phyloP scores from a whole-genome alignment of 1,140 invertebrate species.

The Sipha flava region DNA sequence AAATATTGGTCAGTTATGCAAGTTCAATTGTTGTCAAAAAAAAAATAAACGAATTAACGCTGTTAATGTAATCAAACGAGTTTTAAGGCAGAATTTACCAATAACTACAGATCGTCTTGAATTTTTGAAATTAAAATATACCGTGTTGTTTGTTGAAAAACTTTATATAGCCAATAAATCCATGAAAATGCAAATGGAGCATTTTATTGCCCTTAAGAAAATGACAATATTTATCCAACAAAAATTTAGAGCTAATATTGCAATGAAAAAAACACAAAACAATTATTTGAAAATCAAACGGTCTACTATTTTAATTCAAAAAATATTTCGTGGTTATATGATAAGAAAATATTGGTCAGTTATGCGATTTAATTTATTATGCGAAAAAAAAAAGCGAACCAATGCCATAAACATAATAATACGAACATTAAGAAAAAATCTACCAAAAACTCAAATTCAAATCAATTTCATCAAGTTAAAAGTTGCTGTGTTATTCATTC shows the following conservation, averaged over 20 bases:
- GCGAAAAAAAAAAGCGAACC: background rate
- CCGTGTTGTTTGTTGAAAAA: slow-evolving; percentile 42
- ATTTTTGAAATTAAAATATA: slow-evolving; percentile 42
- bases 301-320: slow-evolving; percentile 39
- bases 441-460: slow-evolving; percentile 41
- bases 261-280: slow-evolving; percentile 41
- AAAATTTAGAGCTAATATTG: slow-evolving; percentile 48
- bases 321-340: slow-evolving; percentile 5
- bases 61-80: slow-evolving; percentile 27
- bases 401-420: slow-evolving; percentile 11
- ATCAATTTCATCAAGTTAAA: slow-evolving; percentile 41
- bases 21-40: background rate
- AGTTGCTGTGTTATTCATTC: slow-evolving; percentile 43
- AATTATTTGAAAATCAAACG: slow-evolving; percentile 41
- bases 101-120: slow-evolving; percentile 34
- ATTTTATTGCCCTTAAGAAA: slow-evolving; percentile 2
- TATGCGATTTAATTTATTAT: background rate
- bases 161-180: background rate
- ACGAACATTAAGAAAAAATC: slow-evolving; percentile 42
- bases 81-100: slow-evolving; percentile 13
- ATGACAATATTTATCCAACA: slow-evolving; percentile 46
- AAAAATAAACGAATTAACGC: background rate
- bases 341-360: background rate
- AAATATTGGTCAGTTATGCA: background rate
- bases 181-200: slow-evolving; percentile 13